Evolutionary conservation across 2,888 invertebrate species (phyloP), one percentile per base, ranked within the genome.

Genomic region (Apoda limacodes): DNA sequence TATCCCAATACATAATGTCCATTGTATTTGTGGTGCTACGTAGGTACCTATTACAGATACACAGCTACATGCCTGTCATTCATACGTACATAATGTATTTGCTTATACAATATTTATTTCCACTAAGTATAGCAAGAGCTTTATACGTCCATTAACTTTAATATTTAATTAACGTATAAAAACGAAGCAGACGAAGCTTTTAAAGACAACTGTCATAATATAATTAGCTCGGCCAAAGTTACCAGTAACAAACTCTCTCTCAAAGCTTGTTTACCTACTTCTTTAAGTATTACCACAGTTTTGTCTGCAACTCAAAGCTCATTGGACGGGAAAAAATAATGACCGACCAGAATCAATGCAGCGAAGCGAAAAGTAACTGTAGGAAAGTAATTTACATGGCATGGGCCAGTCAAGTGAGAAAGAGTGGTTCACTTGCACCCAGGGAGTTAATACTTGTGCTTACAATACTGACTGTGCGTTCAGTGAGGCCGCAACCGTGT

Each of bases 341-440:
- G 60, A 48, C 46, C 58, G 61, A 60, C 66, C 68, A 67, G 70
- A 75, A 72, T 72, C 65, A 60, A 64, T 71, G 74, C 72, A 74
- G 49, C 64, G 66, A 54, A 68, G 75, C 75, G 70, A 74, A 71
- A 72, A 72, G 55, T 75, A 72, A 75, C 75, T 66, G 78, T 76
- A 64, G 70, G 74, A 71, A 75, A 72, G 72, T 70, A 64, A 67
- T 68, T 66, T 68, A 64, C 67, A 63, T 63, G 44, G 53, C 43
- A 52, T 52, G n/a, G 7, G 17, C 17, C 7, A 6, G 55, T 46
- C 47, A 52, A 58, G 59, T 17, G 17, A 60, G 63, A 60, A 60
- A 59, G 48, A 56, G 33, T 17, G 17, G 7, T 7, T 17, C 7
- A 7, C 17, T 6, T 6, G 17, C 17, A 17, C 17, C 17, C 5